Evolutionary conservation across 2,797 vertebrate genomes (phyloP), one percentile per base, ranked within the genome.

Genomic region (Peromyscus eremicus): DNA sequence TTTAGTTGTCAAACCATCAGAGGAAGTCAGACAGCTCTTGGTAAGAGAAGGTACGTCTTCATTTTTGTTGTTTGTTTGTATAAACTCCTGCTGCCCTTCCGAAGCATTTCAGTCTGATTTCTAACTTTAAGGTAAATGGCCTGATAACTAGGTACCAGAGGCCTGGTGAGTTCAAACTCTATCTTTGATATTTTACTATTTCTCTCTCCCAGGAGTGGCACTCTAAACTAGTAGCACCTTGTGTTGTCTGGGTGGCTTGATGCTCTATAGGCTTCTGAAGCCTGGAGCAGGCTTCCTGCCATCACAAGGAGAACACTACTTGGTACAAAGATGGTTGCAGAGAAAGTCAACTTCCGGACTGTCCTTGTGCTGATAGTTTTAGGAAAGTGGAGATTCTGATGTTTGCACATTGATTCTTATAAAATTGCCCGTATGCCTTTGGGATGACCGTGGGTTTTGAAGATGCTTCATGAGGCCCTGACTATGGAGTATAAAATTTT

Each of bases 381-480:
- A 84, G 55, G 46, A 86, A 91, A 84, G 23, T 80, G 11, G 40
- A 55, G 7, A 46, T 60, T 80, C 71, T 76, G 64, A 82, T 52
- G 64, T 49, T 52, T 88, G 4, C 14, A 84, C 96, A 55, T 34
- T 83, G 79, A 71, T 93, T 90, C 43, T 81, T 70, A 77, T 23
- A 70, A 87, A 90, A 71, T 43, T 40, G 23, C 0, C 1, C 43
- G 14, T 46, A 10, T 52, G 62, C 21, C 52, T 64, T 68, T 91
- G 34, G 46, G 82, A 76, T 89, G 80, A 70, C 73, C 82, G 23
- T 68, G 21, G 34, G 52, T 73, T 94, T 94, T 94, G 32, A 86
- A 93, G 91, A 46, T 75, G 9, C 23, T 84, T 79, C 5, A 1
- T 90, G 32, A 93, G 87, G 14, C 17, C 49, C 40, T 79, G 49